Evolutionary conservation across 2,797 vertebrate genomes (phyloP).

Genomic region (Sphenodon punctatus): DNA sequence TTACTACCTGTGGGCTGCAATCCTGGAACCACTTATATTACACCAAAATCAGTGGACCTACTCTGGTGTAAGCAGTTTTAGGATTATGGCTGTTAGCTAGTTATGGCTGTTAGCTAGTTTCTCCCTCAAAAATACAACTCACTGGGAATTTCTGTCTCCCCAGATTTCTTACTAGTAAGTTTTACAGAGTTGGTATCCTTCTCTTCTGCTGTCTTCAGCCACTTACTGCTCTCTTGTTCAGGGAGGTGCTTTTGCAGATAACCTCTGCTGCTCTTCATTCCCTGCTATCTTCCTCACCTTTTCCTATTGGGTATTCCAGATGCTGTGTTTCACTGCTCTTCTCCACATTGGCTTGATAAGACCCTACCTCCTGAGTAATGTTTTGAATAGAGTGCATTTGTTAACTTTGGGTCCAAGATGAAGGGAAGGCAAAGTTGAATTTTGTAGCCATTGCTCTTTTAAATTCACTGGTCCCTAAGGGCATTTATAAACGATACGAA

Average conservation of each 20-base stretch:
- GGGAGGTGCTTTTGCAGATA: neutral
- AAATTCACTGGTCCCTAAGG: neutral
- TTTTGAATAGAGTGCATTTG: neutral
- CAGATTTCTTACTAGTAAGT: neutral
- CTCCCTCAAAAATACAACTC: neutral
- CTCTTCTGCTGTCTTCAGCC: neutral
- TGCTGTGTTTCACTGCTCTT: neutral
- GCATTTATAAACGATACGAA: too few species aligned
- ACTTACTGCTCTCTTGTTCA: fast-evolving
- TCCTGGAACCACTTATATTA: too few species aligned
- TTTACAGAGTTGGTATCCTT: neutral
- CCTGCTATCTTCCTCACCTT: neutral
- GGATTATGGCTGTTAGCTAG: too few species aligned
- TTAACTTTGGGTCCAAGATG: neutral
- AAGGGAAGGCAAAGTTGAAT: neutral
- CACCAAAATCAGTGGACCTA: too few species aligned
- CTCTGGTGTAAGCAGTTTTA: too few species aligned
- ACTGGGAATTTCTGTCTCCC: neutral
- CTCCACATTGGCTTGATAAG: neutral
- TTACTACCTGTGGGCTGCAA: too few species aligned
- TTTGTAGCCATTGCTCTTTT: neutral
- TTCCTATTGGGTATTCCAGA: neutral
- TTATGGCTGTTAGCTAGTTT: too few species aligned
- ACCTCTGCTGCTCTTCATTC: fast-evolving
- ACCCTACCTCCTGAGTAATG: neutral